A percentile compares a stretch with the other conserved stretches of the same genome.
These are phyloP conservation scores for Origma solitaria DNA, from an alignment of 2,113 vertebrate genomes.

Conservation along the genomic window DNA sequence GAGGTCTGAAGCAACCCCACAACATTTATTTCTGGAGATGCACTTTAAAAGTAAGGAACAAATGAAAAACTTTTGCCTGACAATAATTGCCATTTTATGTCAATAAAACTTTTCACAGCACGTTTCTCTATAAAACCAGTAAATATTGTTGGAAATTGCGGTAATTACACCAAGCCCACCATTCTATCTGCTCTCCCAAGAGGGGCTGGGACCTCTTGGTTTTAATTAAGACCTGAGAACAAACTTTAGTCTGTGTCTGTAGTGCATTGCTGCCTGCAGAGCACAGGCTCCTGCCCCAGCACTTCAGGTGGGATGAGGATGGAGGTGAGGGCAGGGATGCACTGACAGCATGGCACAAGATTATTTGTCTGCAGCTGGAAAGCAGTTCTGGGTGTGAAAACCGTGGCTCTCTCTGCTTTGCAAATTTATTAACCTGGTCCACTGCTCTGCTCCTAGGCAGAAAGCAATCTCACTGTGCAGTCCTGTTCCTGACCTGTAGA, in stretches of 20 bases:
- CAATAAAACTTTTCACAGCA: background rate
- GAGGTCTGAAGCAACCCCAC: background rate
- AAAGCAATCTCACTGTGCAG: background rate
- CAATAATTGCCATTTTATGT: background rate
- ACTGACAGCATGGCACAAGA: rapidly evolving
- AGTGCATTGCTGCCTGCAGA: background rate
- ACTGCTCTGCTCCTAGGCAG: background rate
- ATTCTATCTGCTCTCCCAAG: background rate
- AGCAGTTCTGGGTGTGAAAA: background rate
- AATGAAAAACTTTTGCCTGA: background rate
- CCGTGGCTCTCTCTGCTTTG: background rate
- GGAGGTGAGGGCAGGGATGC: background rate
- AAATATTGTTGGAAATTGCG: background rate
- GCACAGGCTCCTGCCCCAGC: background rate
- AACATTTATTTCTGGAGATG: background rate
- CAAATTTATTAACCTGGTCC: rapidly evolving
- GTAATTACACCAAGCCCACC: background rate
- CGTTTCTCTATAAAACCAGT: background rate
- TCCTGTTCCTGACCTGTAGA: background rate
- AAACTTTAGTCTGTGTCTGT: background rate
- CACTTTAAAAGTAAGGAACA: background rate
- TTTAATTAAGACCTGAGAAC: background rate
- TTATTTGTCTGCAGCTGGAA: background rate
- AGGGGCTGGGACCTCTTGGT: background rate
- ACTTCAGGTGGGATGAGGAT: background rate